Conservation (phyloP, 2,888 invertebrate genomes). For the Leptogaster cylindrica region DNA sequence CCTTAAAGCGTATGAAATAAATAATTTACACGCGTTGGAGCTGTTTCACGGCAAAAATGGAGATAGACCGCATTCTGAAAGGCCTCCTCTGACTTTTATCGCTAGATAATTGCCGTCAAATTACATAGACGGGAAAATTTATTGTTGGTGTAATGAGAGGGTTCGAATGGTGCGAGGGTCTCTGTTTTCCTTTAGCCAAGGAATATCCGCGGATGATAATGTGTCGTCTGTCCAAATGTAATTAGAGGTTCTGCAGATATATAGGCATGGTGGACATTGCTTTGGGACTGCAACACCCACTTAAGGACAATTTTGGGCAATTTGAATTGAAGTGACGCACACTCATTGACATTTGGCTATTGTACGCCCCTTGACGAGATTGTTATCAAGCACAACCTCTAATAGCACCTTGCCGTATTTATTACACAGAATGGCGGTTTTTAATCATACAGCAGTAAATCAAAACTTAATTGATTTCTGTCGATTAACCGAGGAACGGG, state of each 20-base stretch:
- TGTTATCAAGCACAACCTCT: constrained; percentile 16
- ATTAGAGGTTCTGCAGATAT: constrained; percentile 35
- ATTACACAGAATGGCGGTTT: constrained; percentile 18
- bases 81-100: constrained; percentile 55
- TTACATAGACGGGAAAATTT: constrained; percentile 54
- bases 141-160: constrained; percentile 52
- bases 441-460: constrained; percentile 21
- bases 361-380: constrained; percentile 1
- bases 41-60: no score
- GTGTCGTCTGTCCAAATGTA: constrained; percentile 39
- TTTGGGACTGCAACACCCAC: constrained; percentile 26
- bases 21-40: no score
- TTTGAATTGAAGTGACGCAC: constrained; percentile 19
- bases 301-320: constrained; percentile 39
- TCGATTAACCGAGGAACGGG: neutral
- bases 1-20: no score
- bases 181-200: neutral
- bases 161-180: constrained; percentile 41
- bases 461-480: constrained; percentile 25
- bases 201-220: constrained; percentile 7
- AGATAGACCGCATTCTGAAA: no score
- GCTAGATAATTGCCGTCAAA: constrained; percentile 57
- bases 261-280: constrained; percentile 30
- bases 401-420: neutral
- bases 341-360: constrained; percentile 4